phyloP scores from a whole-genome alignment of 2,888 invertebrate genomes.

The Lumbricus terrestris region DNA sequence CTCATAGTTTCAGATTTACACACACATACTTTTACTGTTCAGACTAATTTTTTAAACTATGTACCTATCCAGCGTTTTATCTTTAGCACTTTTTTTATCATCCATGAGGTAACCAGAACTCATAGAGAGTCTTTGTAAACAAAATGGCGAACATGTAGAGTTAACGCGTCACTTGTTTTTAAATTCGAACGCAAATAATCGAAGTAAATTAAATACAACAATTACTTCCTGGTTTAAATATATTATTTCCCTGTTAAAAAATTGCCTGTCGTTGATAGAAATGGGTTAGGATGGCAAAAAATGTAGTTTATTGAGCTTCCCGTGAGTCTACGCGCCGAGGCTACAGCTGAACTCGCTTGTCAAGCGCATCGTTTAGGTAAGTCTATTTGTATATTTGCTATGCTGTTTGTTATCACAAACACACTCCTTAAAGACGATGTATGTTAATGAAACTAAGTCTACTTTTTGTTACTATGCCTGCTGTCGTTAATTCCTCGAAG shows the following conservation, averaged over 20 bases:
- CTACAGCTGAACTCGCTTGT: neutral
- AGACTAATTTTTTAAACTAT: neutral
- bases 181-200: neutral
- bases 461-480: too few species aligned
- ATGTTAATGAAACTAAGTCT: neutral
- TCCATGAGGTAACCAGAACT: neutral
- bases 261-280: neutral
- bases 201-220: neutral
- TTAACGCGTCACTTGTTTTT: neutral
- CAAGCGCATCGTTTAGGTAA: neutral
- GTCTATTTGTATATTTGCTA: too few species aligned
- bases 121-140: neutral
- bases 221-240: neutral
- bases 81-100: neutral
- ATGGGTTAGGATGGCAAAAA: neutral
- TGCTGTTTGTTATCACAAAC: neutral
- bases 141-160: neutral
- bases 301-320: neutral
- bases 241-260: neutral
- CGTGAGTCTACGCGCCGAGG: neutral
- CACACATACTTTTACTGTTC: neutral
- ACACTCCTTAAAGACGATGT: neutral
- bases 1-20: neutral
- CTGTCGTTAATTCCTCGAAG: neutral
- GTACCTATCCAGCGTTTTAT: too few species aligned